These are phyloP conservation scores for Diploscapter pachys DNA, from an alignment of 1,140 invertebrate species.

Conservation along the genomic window DNA sequence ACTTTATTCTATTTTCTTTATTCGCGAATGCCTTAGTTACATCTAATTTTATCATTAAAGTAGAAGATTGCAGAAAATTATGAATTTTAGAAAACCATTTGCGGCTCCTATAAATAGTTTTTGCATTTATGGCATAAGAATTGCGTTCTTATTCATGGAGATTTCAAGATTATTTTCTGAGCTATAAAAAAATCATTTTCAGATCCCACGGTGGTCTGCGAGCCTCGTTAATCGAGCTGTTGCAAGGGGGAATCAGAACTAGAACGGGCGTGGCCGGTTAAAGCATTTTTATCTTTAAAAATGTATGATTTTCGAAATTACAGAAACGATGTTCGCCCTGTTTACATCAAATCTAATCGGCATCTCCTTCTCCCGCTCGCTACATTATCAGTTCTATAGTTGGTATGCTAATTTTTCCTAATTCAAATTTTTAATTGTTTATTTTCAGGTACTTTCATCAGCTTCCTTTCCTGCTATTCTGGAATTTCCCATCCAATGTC, in stretches of 20 bases:
- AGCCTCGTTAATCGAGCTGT: slow-evolving; percentile 23
- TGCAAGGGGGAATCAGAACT: slow-evolving; percentile 34
- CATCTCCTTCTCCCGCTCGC: slow-evolving; percentile 81
- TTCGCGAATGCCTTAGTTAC: not conserved
- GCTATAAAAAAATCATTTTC: slow-evolving; percentile 5
- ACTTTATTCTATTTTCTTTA: slow-evolving; percentile 4
- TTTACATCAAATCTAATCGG: slow-evolving; percentile 66
- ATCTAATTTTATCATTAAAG: no score
- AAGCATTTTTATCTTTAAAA: not conserved
- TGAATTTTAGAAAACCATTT: no score
- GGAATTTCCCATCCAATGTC: slow-evolving; percentile 58
- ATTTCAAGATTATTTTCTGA: no score
- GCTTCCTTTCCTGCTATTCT: slow-evolving; percentile 78
- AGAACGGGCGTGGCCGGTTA: slow-evolving; percentile 31
- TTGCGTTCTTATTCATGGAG: no score
- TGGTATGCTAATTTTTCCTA: slow-evolving; percentile 66
- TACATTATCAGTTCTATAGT: slow-evolving; percentile 99
- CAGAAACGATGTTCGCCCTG: slow-evolving; percentile 49
- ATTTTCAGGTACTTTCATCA: slow-evolving; percentile 78
- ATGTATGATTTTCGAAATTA: slow-evolving; percentile 26
- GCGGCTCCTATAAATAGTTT: no score
- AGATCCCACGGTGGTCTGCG: slow-evolving; percentile 46
- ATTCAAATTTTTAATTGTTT: not conserved
- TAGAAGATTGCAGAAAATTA: no score
- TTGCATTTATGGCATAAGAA: no score